Conservation (phyloP, 2,888 invertebrate species). For the Agrenia bidenticulata region DNA sequence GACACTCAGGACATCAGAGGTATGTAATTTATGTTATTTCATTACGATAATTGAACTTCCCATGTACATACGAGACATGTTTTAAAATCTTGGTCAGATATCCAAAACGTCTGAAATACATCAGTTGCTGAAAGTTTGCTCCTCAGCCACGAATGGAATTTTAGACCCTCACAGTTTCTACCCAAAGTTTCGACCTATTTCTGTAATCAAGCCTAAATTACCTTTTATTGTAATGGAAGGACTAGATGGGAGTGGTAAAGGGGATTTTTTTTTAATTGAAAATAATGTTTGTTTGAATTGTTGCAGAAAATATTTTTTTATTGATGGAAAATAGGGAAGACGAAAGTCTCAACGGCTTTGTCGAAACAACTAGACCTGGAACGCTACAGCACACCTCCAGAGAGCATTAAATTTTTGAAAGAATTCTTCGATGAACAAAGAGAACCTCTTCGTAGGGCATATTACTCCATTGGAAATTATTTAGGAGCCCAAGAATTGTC, state of each 20-base stretch:
- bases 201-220: conserved; percentile 53
- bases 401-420: conserved; percentile 55
- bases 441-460: conserved; percentile 56
- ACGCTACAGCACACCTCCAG: conserved; percentile 57
- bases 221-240: conserved; percentile 60
- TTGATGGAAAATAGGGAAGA: conserved; percentile 56
- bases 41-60: too few relatives aligned
- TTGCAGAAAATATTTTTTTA: too few relatives aligned
- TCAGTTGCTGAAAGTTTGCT: conserved; percentile 46
- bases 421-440: conserved; percentile 56
- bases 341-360: conserved; percentile 56
- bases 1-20: conserved; percentile 42
- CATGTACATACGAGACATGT: too few relatives aligned
- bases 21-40: too few relatives aligned
- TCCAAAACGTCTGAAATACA: conserved; percentile 37
- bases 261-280: too few relatives aligned
- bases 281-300: too few relatives aligned
- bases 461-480: conserved; percentile 60
- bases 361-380: conserved; percentile 55
- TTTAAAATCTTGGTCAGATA: conserved; percentile 26
- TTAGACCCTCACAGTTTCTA: conserved; percentile 37
- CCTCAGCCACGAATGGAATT: conserved; percentile 39
- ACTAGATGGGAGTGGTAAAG: conserved; percentile 58
- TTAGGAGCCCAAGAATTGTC: conserved; percentile 57
- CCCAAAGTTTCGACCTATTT: conserved; percentile 36